Conservation (phyloP, 2,113 vertebrate genomes). For the Cynoglossus semilaevis region DNA sequence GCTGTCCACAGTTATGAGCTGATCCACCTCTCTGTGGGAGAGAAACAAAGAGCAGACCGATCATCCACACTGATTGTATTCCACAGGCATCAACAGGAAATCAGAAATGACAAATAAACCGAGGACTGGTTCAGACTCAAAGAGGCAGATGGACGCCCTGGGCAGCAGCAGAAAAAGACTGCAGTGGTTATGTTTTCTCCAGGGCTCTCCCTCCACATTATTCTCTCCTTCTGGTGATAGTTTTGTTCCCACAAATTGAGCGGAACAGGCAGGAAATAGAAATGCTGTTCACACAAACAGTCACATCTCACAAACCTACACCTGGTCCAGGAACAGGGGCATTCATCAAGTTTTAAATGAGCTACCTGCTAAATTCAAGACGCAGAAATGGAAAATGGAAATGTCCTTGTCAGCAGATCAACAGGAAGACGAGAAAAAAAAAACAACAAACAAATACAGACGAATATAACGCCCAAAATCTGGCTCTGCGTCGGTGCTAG, state of each 20-base stretch:
- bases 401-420: background rate
- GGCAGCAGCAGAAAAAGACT: too few relatives aligned
- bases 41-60: slow-evolving; percentile 9
- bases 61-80: background rate
- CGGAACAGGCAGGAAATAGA: background rate
- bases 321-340: background rate
- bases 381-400: background rate
- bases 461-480: too few relatives aligned
- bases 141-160: too few relatives aligned
- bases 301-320: slow-evolving; percentile 7
- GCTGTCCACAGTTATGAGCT: slow-evolving; percentile 91
- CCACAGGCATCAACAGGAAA: background rate
- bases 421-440: background rate
- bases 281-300: background rate
- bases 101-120: too few relatives aligned
- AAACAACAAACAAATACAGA: background rate
- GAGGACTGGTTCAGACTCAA: too few relatives aligned
- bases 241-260: background rate
- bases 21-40: slow-evolving; percentile 87
- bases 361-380: background rate
- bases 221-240: background rate
- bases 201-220: too few relatives aligned
- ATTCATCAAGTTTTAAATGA: background rate
- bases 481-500: too few relatives aligned
- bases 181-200: too few relatives aligned